Conservation (phyloP, 2,797 vertebrate genomes). For the Lerista edwardsae region DNA sequence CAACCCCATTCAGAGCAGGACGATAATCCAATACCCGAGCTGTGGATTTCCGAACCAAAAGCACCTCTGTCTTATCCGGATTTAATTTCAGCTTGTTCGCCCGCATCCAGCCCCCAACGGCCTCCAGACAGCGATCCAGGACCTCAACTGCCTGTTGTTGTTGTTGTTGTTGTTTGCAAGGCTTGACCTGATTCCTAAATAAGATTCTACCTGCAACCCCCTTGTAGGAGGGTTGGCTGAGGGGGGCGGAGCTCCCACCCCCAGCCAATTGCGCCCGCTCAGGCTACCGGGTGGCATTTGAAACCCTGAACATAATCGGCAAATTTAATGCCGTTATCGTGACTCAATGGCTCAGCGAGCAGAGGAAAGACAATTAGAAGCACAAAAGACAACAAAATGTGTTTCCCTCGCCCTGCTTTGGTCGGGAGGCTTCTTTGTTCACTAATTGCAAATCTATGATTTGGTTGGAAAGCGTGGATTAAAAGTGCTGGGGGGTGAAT, state of each 20-base stretch:
- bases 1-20: no score
- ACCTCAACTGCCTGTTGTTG: no score
- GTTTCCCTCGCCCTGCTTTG: conserved; percentile 60
- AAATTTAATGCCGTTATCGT: conserved; percentile 77
- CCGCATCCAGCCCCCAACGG: no score
- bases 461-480: conserved; percentile 67
- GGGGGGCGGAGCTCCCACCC: not conserved
- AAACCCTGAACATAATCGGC: conserved; percentile 72
- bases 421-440: conserved; percentile 70
- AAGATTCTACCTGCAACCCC: not conserved
- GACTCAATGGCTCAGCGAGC: conserved; percentile 74
- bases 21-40: no score
- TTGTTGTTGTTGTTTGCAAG: no score
- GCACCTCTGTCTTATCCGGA: no score
- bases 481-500: conserved; percentile 43
- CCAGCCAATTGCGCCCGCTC: conserved; percentile 42
- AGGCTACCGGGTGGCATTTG: conserved; percentile 68
- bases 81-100: no score
- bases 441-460: conserved; percentile 73
- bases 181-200: not conserved
- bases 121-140: no score
- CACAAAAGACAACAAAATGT: conserved; percentile 61
- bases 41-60: no score
- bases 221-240: rapidly evolving
- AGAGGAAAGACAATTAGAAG: conserved; percentile 70